Conservation (phyloP, 2,888 invertebrate genomes). For the Scrobipalpa atriplicella region DNA sequence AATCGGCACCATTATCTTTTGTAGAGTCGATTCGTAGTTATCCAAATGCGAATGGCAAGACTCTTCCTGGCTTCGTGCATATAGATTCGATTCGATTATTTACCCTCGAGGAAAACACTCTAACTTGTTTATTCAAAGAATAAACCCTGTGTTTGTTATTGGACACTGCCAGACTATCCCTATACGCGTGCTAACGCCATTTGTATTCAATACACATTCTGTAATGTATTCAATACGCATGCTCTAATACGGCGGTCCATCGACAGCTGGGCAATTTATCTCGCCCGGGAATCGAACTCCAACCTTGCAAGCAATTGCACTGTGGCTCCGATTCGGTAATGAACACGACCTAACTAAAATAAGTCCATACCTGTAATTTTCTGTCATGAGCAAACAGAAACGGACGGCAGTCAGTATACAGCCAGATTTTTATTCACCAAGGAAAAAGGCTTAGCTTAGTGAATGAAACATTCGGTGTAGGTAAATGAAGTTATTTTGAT, state of each 20-base stretch:
- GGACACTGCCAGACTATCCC: constrained; percentile 28
- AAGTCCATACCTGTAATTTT: too few species aligned
- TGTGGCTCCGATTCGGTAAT: too few species aligned
- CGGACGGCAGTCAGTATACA: too few species aligned
- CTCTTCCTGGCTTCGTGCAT: not conserved
- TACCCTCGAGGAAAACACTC: not conserved
- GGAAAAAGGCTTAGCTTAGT: too few species aligned
- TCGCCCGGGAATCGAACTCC: constrained; percentile 54
- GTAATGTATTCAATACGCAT: constrained; percentile 77
- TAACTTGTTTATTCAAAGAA: constrained; percentile 13
- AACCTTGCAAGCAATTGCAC: constrained; percentile 50
- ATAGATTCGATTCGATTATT: constrained; percentile 11
- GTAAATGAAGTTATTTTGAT: too few species aligned
- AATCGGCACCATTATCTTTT: not conserved
- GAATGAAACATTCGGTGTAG: too few species aligned
- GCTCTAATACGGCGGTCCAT: constrained; percentile 73
- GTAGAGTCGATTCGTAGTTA: not conserved
- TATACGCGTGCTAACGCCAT: constrained; percentile 53
- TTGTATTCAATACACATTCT: constrained; percentile 75
- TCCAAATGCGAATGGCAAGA: not conserved
- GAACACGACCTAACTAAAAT: too few species aligned
- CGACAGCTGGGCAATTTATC: constrained; percentile 65
- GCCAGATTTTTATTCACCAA: too few species aligned
- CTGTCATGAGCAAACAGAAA: too few species aligned
- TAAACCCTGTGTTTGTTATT: constrained; percentile 26